Percentiles rank a stretch among this genome's conserved stretches.
phyloP scores from a whole-genome alignment of 2,888 invertebrate genomes.

The Nomada fucata region DNA sequence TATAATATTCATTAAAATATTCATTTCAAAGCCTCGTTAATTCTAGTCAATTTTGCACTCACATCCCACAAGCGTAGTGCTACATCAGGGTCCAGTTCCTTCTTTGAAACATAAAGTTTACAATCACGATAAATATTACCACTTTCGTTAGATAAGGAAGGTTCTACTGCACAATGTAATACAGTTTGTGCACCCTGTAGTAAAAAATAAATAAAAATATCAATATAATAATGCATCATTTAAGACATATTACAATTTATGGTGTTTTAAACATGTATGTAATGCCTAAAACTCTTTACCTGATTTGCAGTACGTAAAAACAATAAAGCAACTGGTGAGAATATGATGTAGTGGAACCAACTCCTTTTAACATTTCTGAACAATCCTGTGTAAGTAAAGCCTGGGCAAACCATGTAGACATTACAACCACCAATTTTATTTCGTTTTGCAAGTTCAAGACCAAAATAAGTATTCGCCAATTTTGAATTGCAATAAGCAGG shows the following conservation, averaged over 20 bases:
- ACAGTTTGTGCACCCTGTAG: conserved; percentile 92
- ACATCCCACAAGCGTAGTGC: conserved; percentile 89
- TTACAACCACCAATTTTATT: conserved; percentile 86
- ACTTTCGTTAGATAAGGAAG: conserved; percentile 86
- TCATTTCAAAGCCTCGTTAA: conserved; percentile 63
- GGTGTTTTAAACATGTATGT: not conserved
- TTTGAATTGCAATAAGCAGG: conserved; percentile 91
- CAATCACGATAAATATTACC: conserved; percentile 92
- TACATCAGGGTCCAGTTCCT: conserved; percentile 87
- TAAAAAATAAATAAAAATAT: conserved; percentile 56
- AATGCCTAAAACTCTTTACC: conserved; percentile 84
- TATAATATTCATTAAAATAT: conserved; percentile 36
- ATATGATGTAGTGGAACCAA: conserved; percentile 90
- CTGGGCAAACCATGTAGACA: conserved; percentile 90
- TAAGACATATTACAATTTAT: not conserved
- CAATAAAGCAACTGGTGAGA: conserved; percentile 89
- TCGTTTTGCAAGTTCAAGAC: conserved; percentile 87
- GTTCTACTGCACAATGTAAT: conserved; percentile 90
- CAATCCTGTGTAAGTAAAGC: conserved; percentile 91
- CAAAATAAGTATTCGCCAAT: conserved; percentile 91
- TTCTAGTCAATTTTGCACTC: conserved; percentile 86
- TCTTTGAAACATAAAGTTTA: conserved; percentile 87
- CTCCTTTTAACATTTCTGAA: conserved; percentile 87
- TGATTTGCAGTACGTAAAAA: conserved; percentile 90
- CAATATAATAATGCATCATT: not conserved